Evolutionary conservation across 2,113 vertebrate species (phyloP).

Genomic region (Catagonus wagneri): DNA sequence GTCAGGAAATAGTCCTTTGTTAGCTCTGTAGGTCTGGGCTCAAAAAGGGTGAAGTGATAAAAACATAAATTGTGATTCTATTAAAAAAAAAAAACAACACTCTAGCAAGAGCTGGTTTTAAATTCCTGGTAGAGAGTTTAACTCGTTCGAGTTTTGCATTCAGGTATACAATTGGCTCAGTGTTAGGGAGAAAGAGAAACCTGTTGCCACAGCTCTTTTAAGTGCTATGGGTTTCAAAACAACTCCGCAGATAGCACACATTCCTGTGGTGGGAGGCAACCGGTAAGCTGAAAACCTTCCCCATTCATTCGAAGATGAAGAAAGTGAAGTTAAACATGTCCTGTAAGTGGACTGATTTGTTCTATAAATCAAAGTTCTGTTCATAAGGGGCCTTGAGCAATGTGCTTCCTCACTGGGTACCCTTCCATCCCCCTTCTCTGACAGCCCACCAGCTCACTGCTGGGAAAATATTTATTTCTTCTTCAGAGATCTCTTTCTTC

Average conservation of each 20-base stretch:
- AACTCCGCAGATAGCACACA: constrained; percentile 68
- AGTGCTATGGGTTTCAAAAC: constrained; percentile 71
- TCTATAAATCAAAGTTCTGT: constrained; percentile 39
- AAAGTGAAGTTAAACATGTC: constrained; percentile 64
- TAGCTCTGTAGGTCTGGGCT: background rate
- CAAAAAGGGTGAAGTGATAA: constrained; percentile 59
- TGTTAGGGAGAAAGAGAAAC: constrained; percentile 53
- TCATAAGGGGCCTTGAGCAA: background rate
- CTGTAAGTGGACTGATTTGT: constrained; percentile 76
- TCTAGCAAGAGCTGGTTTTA: constrained; percentile 61
- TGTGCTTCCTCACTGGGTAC: background rate
- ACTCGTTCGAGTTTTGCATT: constrained; percentile 74
- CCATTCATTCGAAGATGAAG: constrained; percentile 75
- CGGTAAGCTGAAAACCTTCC: constrained; percentile 13
- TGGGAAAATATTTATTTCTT: background rate
- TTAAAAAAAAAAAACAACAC: constrained; percentile 32
- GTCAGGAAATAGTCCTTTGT: constrained; percentile 19
- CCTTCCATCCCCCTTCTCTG: accelerated
- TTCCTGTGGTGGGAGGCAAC: constrained; percentile 79
- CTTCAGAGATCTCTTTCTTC: background rate
- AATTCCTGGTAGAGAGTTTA: constrained; percentile 70
- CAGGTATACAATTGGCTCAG: constrained; percentile 62
- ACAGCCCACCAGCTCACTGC: background rate
- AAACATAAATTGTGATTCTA: constrained; percentile 30
- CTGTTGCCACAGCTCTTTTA: constrained; percentile 78